These are phyloP conservation scores for Actenoides hombroni DNA, from an alignment of 2,113 vertebrate genomes.

Conservation along the genomic window DNA sequence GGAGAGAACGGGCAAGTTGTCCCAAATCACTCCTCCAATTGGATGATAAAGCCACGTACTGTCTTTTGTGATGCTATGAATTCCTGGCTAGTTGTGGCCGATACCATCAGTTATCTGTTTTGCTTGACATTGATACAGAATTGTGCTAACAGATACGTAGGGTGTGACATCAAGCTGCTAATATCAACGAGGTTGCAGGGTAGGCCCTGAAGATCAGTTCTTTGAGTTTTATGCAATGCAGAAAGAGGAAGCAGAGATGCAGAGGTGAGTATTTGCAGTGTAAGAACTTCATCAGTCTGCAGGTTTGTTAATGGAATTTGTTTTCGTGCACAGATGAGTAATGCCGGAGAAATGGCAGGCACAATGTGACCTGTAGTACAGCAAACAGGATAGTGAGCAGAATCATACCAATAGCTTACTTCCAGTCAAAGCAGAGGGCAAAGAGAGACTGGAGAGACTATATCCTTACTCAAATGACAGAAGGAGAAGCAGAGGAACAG, in stretches of 20 bases:
- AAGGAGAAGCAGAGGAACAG: not conserved
- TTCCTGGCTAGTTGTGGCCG: constrained; percentile 9
- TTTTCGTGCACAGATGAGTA: not conserved
- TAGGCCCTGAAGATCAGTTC: not conserved
- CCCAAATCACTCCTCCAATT: not conserved
- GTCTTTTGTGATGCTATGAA: not conserved
- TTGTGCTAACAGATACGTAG: not conserved
- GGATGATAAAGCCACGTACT: not conserved
- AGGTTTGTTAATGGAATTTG: not conserved
- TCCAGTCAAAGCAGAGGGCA: not conserved
- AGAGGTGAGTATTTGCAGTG: not conserved
- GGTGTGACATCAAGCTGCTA: constrained; percentile 13
- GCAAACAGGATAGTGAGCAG: not conserved
- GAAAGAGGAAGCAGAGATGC: not conserved
- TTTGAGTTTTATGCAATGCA: not conserved
- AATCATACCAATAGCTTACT: not conserved
- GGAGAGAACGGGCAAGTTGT: not conserved
- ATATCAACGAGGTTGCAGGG: constrained; percentile 14
- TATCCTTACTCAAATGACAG: not conserved
- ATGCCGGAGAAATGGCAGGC: not conserved
- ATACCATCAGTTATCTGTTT: constrained; percentile 17
- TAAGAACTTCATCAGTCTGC: not conserved
- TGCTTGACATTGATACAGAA: constrained; percentile 1
- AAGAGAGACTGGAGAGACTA: not conserved
- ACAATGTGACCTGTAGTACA: not conserved